phyloP scores from a whole-genome alignment of 2,113 vertebrate species.

The Syrmaticus mikado region DNA sequence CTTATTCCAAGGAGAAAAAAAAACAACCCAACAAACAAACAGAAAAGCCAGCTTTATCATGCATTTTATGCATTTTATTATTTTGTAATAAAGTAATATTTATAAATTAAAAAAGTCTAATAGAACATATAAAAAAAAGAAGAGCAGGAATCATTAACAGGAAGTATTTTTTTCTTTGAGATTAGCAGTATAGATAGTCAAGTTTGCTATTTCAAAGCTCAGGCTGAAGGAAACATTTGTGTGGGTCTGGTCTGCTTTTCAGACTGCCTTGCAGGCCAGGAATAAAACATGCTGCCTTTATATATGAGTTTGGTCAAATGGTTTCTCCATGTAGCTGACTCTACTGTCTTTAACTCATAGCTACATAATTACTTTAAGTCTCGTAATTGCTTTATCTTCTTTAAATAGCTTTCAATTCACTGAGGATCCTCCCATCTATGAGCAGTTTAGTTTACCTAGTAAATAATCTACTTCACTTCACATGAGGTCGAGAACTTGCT shows the following conservation, averaged over 20 bases:
- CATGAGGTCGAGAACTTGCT: neutral
- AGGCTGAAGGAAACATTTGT: neutral
- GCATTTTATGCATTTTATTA: constrained; percentile 10
- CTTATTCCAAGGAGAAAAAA: neutral
- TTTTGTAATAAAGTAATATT: neutral
- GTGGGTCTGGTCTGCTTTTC: neutral
- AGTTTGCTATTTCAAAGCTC: neutral
- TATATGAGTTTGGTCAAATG: neutral
- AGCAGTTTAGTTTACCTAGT: constrained; percentile 4
- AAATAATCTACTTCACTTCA: constrained; percentile 10
- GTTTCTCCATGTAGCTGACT: neutral
- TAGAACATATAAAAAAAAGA: neutral
- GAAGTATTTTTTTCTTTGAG: neutral
- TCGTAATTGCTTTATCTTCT: neutral
- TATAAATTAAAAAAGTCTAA: neutral
- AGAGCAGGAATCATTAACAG: neutral
- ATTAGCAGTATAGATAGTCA: neutral
- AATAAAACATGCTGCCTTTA: neutral
- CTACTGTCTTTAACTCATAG: neutral
- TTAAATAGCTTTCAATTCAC: neutral
- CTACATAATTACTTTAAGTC: neutral
- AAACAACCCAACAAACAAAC: neutral
- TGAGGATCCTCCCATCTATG: neutral
- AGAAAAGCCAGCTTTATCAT: neutral
- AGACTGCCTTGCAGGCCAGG: neutral